Conservation (phyloP, 2,888 invertebrate species). For the Ptycholaimellus sp. region DNA sequence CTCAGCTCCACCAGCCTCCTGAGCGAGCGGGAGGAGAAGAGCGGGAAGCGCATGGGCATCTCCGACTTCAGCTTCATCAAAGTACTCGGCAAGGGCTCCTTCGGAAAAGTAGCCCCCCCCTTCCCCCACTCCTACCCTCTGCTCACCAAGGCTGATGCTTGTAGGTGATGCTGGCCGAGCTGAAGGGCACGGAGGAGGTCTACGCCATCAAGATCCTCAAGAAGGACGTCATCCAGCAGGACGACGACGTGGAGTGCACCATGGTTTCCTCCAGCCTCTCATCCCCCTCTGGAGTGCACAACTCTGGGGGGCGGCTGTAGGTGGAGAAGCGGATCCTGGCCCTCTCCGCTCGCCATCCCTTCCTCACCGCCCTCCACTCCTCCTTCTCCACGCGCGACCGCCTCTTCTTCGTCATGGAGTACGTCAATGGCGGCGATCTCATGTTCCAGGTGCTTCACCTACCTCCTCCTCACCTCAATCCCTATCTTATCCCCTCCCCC, state of each 20-base stretch:
- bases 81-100: slow-evolving; percentile 93
- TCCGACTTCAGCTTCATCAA: slow-evolving; percentile 89
- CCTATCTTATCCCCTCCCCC: slow-evolving; percentile 30
- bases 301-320: too few relatives aligned
- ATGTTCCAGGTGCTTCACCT: too few relatives aligned
- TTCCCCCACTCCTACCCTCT: too few relatives aligned
- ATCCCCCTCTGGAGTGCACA: too few relatives aligned
- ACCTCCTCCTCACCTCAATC: slow-evolving; percentile 20
- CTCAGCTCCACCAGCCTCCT: too few relatives aligned
- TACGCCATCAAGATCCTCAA: slow-evolving; percentile 52
- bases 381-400: slow-evolving; percentile 89
- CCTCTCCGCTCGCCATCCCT: slow-evolving; percentile 87
- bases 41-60: slow-evolving; percentile 12
- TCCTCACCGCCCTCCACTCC: slow-evolving; percentile 81
- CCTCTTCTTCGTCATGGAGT: slow-evolving; percentile 97
- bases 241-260: slow-evolving; percentile 96
- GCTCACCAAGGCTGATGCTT: slow-evolving; percentile 3
- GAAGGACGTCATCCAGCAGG: slow-evolving; percentile 91
- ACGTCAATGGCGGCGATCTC: slow-evolving; percentile 59
- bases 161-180: slow-evolving; percentile 84
- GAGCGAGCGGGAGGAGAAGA: too few relatives aligned
- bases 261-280: too few relatives aligned
- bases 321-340: slow-evolving; percentile 84
- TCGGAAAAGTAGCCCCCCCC: slow-evolving; percentile 56
- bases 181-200: slow-evolving; percentile 63